phyloP scores from a whole-genome alignment of 2,113 vertebrate genomes.

The Nothobranchius furzeri region DNA sequence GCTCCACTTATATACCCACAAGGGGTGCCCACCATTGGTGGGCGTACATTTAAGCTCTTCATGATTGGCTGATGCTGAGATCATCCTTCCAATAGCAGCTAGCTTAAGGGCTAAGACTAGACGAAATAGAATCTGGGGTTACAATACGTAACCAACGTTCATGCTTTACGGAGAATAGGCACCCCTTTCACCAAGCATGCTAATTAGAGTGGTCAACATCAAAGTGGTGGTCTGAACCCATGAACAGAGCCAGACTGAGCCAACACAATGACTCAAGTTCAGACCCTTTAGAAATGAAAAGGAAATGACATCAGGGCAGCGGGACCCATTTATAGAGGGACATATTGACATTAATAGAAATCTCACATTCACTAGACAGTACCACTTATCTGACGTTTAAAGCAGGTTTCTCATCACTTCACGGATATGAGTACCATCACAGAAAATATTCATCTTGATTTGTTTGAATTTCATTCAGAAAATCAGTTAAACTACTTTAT shows the following conservation, averaged over 20 bases:
- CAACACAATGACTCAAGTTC: slow-evolving; percentile 17
- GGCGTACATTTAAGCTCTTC: no score
- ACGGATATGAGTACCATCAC: no score
- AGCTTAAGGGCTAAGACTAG: no score
- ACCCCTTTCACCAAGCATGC: slow-evolving; percentile 22
- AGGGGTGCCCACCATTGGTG: no score
- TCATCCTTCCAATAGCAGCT: no score
- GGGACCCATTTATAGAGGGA: background rate
- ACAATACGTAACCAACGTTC: background rate
- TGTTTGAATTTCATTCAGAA: no score
- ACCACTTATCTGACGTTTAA: background rate
- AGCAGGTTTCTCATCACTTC: no score
- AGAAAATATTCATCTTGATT: no score
- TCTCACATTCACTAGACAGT: slow-evolving; percentile 1
- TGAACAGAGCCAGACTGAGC: slow-evolving; percentile 1
- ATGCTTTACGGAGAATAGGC: slow-evolving; percentile 2
- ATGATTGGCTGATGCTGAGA: no score
- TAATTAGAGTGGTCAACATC: slow-evolving; percentile 45
- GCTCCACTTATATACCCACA: no score
- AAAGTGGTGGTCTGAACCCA: slow-evolving; percentile 26
- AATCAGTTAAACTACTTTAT: no score
- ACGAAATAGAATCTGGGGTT: no score
- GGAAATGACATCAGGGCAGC: background rate
- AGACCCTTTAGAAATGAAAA: slow-evolving; percentile 11
- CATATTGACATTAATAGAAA: slow-evolving; percentile 13